Percentiles rank a stretch among this genome's conserved stretches.
These are phyloP conservation scores for Marmota monax DNA, from an alignment of 2,113 vertebrate species.

Conservation along the genomic window DNA sequence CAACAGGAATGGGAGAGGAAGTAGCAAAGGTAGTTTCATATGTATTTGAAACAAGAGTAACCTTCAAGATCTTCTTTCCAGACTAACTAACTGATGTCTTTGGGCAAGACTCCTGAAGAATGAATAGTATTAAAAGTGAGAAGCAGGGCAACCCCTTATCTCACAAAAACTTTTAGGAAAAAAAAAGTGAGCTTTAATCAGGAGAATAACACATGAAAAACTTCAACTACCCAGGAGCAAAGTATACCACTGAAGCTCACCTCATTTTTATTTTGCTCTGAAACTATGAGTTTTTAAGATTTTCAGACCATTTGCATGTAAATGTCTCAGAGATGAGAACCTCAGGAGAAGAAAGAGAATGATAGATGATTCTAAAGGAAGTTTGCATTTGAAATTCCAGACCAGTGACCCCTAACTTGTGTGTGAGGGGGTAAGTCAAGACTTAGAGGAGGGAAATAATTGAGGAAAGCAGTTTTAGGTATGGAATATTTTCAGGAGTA, in stretches of 20 bases:
- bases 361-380: background rate
- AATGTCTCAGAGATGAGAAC: background rate
- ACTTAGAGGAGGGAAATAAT: background rate
- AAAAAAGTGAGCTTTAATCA: too few relatives aligned
- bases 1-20: background rate
- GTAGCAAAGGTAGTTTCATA: background rate
- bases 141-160: too few relatives aligned
- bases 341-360: background rate
- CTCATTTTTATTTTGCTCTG: background rate
- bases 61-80: background rate
- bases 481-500: background rate
- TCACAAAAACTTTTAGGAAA: too few relatives aligned
- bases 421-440: background rate
- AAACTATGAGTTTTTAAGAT: background rate
- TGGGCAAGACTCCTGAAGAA: background rate
- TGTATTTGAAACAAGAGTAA: background rate
- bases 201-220: too few relatives aligned
- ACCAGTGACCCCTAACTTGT: background rate
- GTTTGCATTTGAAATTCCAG: background rate
- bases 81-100: background rate
- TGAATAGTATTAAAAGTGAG: background rate
- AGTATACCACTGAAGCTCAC: background rate
- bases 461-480: background rate
- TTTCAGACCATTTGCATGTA: background rate
- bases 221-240: background rate